Evolutionary conservation across 2,888 invertebrate genomes (phyloP).

Genomic region (Hyposoter didymator): DNA sequence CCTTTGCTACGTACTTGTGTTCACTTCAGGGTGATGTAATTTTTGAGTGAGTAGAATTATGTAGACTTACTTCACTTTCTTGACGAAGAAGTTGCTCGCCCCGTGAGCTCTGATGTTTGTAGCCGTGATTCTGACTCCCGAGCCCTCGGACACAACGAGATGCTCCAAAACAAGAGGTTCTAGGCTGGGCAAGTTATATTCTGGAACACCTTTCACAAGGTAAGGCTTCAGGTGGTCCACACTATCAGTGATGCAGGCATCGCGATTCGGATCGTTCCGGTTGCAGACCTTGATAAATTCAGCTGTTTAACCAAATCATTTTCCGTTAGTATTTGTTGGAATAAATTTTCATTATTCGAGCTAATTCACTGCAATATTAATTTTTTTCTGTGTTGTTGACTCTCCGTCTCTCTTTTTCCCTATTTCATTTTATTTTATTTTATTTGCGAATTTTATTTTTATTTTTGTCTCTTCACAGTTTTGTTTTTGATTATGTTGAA

Average conservation of each 20-base stretch:
- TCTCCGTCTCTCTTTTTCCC: too few relatives aligned
- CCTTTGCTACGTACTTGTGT: not conserved
- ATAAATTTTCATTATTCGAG: not conserved
- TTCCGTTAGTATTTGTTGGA: not conserved
- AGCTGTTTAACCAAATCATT: constrained; percentile 82
- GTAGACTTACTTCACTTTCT: constrained; percentile 85
- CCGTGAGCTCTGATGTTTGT: constrained; percentile 87
- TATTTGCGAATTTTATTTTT: too few relatives aligned
- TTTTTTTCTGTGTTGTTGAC: too few relatives aligned
- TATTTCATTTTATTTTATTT: too few relatives aligned
- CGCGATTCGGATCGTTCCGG: constrained; percentile 86
- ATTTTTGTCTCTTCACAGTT: too few relatives aligned
- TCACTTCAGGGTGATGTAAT: too few relatives aligned
- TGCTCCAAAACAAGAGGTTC: constrained; percentile 89
- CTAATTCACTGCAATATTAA: too few relatives aligned
- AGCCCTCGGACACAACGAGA: constrained; percentile 85
- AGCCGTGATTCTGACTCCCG: constrained; percentile 86
- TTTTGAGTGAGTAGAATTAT: not conserved
- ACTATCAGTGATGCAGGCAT: constrained; percentile 86
- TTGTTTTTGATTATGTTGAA: too few relatives aligned
- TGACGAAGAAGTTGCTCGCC: constrained; percentile 87
- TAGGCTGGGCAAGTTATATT: constrained; percentile 88
- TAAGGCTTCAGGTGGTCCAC: constrained; percentile 87
- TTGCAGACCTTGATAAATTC: constrained; percentile 86
- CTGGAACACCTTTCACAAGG: constrained; percentile 87